Evolutionary conservation across 1,140 invertebrate genomes (phyloP).

Genomic region (Drosophila serrata): DNA sequence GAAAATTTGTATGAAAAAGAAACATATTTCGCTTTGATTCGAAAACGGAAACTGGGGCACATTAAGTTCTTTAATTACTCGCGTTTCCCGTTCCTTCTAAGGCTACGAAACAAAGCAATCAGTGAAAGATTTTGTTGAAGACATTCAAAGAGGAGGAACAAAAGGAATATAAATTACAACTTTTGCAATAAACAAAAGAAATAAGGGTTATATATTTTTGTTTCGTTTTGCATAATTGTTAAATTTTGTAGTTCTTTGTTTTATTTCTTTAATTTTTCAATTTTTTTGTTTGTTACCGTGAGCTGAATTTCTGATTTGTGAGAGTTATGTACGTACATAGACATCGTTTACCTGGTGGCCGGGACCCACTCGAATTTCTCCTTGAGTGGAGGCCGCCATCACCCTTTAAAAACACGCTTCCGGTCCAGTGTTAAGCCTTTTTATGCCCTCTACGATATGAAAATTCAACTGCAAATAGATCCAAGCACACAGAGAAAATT

Average conservation of each 20-base stretch:
- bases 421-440: constrained; percentile 85
- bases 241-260: constrained; percentile 65
- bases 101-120: constrained; percentile 32
- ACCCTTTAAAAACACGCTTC: constrained; percentile 85
- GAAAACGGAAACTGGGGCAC: constrained; percentile 20
- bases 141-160: constrained; percentile 35
- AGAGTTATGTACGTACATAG: constrained; percentile 88
- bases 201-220: constrained; percentile 21
- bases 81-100: constrained; percentile 22
- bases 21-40: constrained; percentile 9
- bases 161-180: constrained; percentile 38
- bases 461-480: constrained; percentile 78
- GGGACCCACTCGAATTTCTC: constrained; percentile 97
- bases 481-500: constrained; percentile 33
- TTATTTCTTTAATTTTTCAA: constrained; percentile 36
- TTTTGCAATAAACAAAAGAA: constrained; percentile 38
- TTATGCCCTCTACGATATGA: constrained; percentile 84
- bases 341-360: constrained; percentile 94
- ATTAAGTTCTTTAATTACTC: constrained; percentile 3
- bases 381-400: constrained; percentile 91
- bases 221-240: constrained; percentile 53
- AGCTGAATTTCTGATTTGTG: constrained; percentile 85
- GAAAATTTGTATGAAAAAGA: background rate
- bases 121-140: constrained; percentile 23
- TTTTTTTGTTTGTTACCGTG: constrained; percentile 86